Conservation (phyloP, 2,113 vertebrate genomes). For the Sinocyclocheilus grahami region DNA sequence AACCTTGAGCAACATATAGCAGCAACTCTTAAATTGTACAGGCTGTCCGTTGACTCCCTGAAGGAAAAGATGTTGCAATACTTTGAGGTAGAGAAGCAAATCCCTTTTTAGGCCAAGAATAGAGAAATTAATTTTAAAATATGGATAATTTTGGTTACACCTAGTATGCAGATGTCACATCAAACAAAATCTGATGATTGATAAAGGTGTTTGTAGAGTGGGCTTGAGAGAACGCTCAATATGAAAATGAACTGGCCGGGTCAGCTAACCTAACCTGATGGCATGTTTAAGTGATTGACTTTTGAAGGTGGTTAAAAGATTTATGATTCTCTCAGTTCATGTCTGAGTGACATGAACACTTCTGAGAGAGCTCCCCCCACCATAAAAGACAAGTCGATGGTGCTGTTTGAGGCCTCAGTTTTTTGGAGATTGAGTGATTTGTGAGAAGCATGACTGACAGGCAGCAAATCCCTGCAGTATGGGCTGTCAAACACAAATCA, state of each 20-base stretch:
- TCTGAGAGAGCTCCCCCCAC: not conserved
- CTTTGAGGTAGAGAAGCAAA: not conserved
- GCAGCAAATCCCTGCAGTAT: slow-evolving; percentile 44
- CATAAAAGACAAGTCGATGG: slow-evolving; percentile 20
- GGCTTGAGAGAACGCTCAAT: not conserved
- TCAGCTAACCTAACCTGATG: slow-evolving; percentile 6
- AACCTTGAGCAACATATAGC: slow-evolving; percentile 3
- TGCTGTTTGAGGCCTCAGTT: slow-evolving; percentile 17
- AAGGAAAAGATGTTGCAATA: slow-evolving; percentile 17
- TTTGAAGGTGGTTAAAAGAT: slow-evolving; percentile 31
- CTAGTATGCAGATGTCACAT: slow-evolving; percentile 9
- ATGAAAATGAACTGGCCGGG: not conserved
- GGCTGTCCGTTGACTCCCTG: not conserved
- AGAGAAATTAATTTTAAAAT: not conserved
- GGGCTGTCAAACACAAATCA: slow-evolving; percentile 41
- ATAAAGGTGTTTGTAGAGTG: not conserved
- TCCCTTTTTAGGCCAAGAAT: not conserved
- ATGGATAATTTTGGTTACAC: not conserved
- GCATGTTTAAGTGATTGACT: slow-evolving; percentile 39
- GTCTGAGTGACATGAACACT: slow-evolving; percentile 38
- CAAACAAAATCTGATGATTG: not conserved
- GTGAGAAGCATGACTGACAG: slow-evolving; percentile 40
- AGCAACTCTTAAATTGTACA: not conserved
- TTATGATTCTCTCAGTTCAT: slow-evolving; percentile 33
- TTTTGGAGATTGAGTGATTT: slow-evolving; percentile 39